phyloP scores from a whole-genome alignment of 2,888 invertebrate genomes.

The Xestia ashworthii region DNA sequence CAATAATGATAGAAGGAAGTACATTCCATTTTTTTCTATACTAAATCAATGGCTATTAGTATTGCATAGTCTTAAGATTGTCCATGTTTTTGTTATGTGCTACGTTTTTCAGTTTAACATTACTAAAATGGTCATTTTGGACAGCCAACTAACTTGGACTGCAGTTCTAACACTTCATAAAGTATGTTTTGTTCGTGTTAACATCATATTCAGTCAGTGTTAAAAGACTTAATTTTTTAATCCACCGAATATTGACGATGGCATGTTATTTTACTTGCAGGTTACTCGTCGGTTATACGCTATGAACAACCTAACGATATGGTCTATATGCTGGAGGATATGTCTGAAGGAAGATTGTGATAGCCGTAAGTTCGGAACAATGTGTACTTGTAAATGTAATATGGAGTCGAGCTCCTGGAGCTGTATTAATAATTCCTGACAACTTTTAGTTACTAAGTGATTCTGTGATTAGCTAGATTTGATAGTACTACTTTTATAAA shows the following conservation, averaged over 20 bases:
- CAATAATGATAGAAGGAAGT: slow-evolving; percentile 69
- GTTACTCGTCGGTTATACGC: slow-evolving; percentile 85
- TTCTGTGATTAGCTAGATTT: slow-evolving; percentile 60
- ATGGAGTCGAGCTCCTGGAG: slow-evolving; percentile 32
- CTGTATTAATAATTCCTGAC: slow-evolving; percentile 42
- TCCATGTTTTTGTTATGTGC: slow-evolving; percentile 43
- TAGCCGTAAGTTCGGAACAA: slow-evolving; percentile 4
- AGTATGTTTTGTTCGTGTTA: slow-evolving; percentile 20
- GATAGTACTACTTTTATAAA: slow-evolving; percentile 42
- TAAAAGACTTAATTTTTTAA: background rate
- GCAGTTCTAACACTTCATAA: slow-evolving; percentile 22
- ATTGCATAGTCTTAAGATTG: slow-evolving; percentile 60
- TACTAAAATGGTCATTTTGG: slow-evolving; percentile 30
- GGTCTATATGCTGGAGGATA: slow-evolving; percentile 91
- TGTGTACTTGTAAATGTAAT: slow-evolving; percentile 27
- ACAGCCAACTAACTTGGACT: slow-evolving; percentile 54
- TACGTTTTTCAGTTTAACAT: slow-evolving; percentile 29
- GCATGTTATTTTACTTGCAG: slow-evolving; percentile 72
- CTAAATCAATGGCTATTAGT: slow-evolving; percentile 58
- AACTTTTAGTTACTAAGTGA: slow-evolving; percentile 47
- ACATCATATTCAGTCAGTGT: background rate
- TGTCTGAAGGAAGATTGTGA: slow-evolving; percentile 75
- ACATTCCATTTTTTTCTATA: slow-evolving; percentile 68
- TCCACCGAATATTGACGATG: slow-evolving; percentile 13
- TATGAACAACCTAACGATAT: slow-evolving; percentile 93